Conservation (phyloP, 1,140 invertebrate species). For the Leptinotarsa undecemlineata region DNA sequence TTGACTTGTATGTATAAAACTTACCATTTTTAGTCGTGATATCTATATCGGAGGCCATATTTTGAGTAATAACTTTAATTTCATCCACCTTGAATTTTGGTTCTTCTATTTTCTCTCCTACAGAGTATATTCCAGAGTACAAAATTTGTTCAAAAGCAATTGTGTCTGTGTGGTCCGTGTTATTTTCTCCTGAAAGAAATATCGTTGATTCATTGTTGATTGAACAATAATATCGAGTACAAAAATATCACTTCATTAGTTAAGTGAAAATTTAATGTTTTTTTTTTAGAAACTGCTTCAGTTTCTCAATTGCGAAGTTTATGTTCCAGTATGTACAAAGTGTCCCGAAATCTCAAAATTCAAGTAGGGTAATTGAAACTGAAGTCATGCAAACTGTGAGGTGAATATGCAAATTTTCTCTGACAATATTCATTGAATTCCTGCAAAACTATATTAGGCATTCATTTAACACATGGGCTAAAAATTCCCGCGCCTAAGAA, state of each 20-base stretch:
- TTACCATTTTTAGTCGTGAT: not conserved
- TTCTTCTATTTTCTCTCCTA: not conserved
- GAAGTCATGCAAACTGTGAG: too few species aligned
- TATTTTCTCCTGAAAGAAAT: constrained; percentile 3
- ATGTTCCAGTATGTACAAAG: too few species aligned
- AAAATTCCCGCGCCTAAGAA: too few species aligned
- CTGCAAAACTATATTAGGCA: too few species aligned
- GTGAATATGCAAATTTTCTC: too few species aligned
- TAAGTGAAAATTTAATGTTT: not conserved
- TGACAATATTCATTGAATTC: too few species aligned
- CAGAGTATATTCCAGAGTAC: constrained; percentile 13
- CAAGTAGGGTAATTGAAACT: too few species aligned
- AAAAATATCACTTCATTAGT: not conserved
- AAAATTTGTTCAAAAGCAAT: not conserved
- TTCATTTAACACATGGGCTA: too few species aligned
- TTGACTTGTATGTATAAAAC: too few species aligned
- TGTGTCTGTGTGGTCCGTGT: not conserved
- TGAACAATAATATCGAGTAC: not conserved
- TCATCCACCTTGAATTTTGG: not conserved
- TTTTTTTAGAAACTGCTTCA: not conserved
- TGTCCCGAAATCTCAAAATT: too few species aligned
- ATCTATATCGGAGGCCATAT: not conserved
- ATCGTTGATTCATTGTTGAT: not conserved
- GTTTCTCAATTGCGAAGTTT: too few species aligned
- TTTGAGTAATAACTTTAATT: not conserved